Evolutionary conservation across 2,113 vertebrate genomes (phyloP), one percentile per base, ranked within the genome.

Genomic region (Lethenteron camtschaticum): DNA sequence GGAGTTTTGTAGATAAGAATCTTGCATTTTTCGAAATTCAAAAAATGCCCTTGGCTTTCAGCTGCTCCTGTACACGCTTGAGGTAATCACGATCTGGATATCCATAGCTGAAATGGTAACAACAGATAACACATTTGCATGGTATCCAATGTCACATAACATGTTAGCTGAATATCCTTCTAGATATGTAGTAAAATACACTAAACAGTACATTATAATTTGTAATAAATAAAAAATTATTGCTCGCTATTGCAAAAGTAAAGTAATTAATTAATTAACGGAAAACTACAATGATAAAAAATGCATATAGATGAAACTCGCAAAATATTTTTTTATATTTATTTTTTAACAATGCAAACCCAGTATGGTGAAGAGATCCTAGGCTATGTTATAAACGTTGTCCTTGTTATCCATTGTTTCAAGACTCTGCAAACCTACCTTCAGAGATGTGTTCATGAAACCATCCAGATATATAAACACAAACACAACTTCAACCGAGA

Each of bases 41-140:
- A 57, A 83, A 78, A 70, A 85, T 82, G 77, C 84, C 84, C 80
- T 77, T 85, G 20, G 77, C 77, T 76, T 83, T 84, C 75, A 85
- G 71, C 74, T 85, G 82, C 12, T 71, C 72, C 58, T 79, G 78
- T 70, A 85, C 81, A 0, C 82, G 80, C 56, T 72, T 68, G 76
- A 85, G 77, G 59, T 85, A 85, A 59, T 13, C 0, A 69, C 76
- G 57, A 78, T 85, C 84, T 3, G 83, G 84, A 57, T 83, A 85
- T 56, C 84, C 84, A 72, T 71, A 83, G 0, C 84, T 85, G 24
- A 41, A 70, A 71, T 71, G 74, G 20, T 5, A 57, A 71, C 75
- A 66, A 66, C 20, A 66, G 14, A 9, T 8, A 66, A 66, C 20
- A 20, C 9, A 66, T n/a, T 20, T 66, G 60, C 10, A 66, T 10